Evolutionary conservation across 2,888 invertebrate species (phyloP).

Genomic region (Xylocampa areola): DNA sequence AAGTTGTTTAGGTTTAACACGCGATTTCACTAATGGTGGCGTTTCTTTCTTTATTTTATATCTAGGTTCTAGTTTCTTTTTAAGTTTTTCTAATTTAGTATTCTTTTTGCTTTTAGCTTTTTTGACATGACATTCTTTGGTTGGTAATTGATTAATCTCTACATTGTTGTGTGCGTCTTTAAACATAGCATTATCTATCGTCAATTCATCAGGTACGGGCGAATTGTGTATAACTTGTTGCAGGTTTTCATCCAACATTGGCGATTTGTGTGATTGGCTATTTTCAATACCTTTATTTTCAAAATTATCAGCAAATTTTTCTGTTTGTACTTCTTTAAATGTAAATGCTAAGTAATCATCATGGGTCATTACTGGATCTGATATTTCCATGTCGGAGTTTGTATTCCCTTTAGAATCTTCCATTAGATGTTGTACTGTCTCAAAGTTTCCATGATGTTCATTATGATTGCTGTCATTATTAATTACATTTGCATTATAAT

Average conservation of each 20-base stretch:
- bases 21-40: slow-evolving; percentile 51
- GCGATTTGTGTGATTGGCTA: not conserved
- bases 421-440: slow-evolving; percentile 10
- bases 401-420: slow-evolving; percentile 1
- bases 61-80: slow-evolving; percentile 71
- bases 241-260: not conserved
- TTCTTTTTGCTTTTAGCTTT: slow-evolving; percentile 63
- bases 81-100: slow-evolving; percentile 73
- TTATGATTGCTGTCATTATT: slow-evolving; percentile 20
- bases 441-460: slow-evolving; percentile 13
- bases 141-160: slow-evolving; percentile 11
- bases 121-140: slow-evolving; percentile 24
- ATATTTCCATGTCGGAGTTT: slow-evolving; percentile 5
- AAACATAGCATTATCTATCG: slow-evolving; percentile 2
- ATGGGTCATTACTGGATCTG: slow-evolving; percentile 4
- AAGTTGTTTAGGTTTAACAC: slow-evolving; percentile 54
- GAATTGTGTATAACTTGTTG: not conserved
- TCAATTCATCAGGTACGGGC: slow-evolving; percentile 5
- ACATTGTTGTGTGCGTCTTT: not conserved
- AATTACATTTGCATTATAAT: slow-evolving; percentile 1
- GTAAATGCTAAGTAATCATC: slow-evolving; percentile 1
- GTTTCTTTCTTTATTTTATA: slow-evolving; percentile 70
- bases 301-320: slow-evolving; percentile 3
- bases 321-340: not conserved
- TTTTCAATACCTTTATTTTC: not conserved